These are phyloP conservation scores for Drosophila nigrodunni DNA, from an alignment of 1,140 invertebrate genomes.

Conservation along the genomic window DNA sequence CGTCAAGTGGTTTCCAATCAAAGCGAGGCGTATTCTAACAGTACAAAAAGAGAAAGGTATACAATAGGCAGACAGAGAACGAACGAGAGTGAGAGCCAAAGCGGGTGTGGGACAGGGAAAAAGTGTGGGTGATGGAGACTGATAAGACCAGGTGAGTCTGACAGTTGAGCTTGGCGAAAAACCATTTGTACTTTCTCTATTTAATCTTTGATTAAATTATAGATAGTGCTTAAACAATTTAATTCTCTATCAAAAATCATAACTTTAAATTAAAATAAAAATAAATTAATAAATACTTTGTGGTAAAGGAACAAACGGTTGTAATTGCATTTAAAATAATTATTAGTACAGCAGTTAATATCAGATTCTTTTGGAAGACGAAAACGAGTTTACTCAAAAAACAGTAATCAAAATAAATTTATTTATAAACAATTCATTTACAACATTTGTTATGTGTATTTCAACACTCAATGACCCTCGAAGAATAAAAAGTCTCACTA, in stretches of 20 bases:
- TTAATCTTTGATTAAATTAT: background rate
- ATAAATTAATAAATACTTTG: too few relatives aligned
- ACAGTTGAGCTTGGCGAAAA: background rate
- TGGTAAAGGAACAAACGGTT: too few relatives aligned
- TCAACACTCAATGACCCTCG: background rate
- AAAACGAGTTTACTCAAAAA: too few relatives aligned
- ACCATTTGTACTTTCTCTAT: background rate
- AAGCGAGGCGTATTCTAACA: slow-evolving; percentile 60
- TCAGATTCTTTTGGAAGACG: too few relatives aligned
- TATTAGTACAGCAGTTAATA: too few relatives aligned
- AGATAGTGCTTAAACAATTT: background rate
- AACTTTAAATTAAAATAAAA: too few relatives aligned
- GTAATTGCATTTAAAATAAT: too few relatives aligned
- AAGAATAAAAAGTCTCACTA: background rate
- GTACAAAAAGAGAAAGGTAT: background rate
- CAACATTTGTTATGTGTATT: background rate
- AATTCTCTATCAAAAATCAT: background rate
- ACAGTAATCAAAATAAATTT: background rate
- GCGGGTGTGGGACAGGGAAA: background rate
- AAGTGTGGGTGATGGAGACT: background rate
- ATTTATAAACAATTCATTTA: background rate
- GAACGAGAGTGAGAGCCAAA: background rate
- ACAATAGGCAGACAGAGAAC: background rate
- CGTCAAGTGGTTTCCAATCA: slow-evolving; percentile 78
- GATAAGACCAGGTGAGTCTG: slow-evolving; percentile 4